Evolutionary conservation across 2,797 vertebrate species (phyloP), one percentile per base, ranked within the genome.

Genomic region (Pogoniulus pusillus): DNA sequence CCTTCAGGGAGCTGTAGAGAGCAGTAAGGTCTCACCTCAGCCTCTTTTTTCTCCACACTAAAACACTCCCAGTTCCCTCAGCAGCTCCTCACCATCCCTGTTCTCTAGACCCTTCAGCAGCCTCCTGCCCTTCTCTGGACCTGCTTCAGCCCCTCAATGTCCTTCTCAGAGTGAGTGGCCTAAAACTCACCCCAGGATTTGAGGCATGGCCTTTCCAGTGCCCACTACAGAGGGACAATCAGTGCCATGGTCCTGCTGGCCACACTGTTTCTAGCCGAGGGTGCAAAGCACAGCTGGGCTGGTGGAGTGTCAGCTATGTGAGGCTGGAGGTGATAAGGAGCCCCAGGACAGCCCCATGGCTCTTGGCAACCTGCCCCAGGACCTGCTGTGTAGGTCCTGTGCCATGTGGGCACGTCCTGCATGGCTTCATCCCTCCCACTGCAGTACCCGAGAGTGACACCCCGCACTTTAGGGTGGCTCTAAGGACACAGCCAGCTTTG

Each of bases 331-430:
- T 16, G 63, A 35, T 0, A 18, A 45, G 34, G 37, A 70, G 9
- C 53, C 30, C 34, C 30, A 10, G 51, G 22, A 74, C 49, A 63
- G 26, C 29, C 27, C 65, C 27, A 16, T 0, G 1, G 19, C 30
- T 58, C 27, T 4, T 2, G 62, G 23, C 35, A 57, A 57, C 32
- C 24, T 49, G 53, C 32, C 51, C 29, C 37, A 26, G 59, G 41
- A 29, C 58, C 62, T 63, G 58, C 39, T 58, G 43, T 3, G 1
- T 8, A 11, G 16, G 18, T 71, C 41, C 23, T 20, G 24, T 9
- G 22, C 30, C 58, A n/a, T 15, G 24, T 2, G 0, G 53, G 24
- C n/a, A 41, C 0, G 0, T 39, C 57, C 53, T 1, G 2, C 23
- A 5, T 0, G 1, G 13, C 58, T 26, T 41, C 54, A 20, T 66